Conservation (phyloP, 2,797 vertebrate species). For the Pipistrellus pygmaeus region DNA sequence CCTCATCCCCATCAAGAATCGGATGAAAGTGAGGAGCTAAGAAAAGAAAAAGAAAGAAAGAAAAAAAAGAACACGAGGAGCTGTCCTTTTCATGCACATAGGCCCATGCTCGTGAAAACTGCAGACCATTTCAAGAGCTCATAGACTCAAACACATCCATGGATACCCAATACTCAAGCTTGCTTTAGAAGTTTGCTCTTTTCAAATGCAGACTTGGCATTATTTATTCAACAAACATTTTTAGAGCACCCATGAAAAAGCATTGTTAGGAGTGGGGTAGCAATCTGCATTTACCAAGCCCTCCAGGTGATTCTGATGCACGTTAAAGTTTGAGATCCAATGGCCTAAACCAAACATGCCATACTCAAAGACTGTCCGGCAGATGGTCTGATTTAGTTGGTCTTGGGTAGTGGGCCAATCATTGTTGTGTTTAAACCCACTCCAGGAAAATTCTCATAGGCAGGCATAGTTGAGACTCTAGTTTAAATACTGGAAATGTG, state of each 20-base stretch:
- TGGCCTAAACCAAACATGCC: background rate
- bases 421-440: background rate
- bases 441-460: background rate
- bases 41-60: too few species aligned
- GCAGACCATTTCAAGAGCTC: background rate
- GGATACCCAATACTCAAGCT: background rate
- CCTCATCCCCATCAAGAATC: background rate
- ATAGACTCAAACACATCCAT: background rate
- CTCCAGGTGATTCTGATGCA: background rate
- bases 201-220: constrained; percentile 11
- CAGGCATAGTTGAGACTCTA: background rate
- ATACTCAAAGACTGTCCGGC: background rate
- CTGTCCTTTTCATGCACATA: background rate
- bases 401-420: background rate
- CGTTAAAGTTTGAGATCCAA: background rate
- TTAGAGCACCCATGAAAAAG: background rate
- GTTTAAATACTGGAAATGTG: background rate
- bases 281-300: background rate
- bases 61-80: background rate
- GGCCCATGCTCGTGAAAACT: fast-evolving
- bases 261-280: background rate
- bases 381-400: background rate
- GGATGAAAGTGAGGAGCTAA: background rate
- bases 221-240: constrained; percentile 56
- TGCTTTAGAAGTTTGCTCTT: constrained; percentile 46